A percentile compares a stretch with the other conserved stretches of the same genome.
phyloP scores from a whole-genome alignment of 2,113 vertebrate genomes.

The Mus spicilegus region DNA sequence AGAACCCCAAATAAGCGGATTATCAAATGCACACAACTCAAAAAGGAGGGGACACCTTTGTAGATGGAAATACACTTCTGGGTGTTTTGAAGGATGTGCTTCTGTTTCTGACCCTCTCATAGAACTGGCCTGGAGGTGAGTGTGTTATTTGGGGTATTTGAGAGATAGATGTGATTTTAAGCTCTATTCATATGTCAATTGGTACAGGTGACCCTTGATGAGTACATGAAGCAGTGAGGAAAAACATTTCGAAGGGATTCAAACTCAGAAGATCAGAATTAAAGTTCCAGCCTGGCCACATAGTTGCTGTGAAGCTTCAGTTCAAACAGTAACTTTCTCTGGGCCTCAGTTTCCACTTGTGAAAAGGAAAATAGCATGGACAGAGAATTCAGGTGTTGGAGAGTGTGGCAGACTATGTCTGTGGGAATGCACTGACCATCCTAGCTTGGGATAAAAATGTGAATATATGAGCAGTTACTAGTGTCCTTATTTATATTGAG shows the following conservation, averaged over 20 bases:
- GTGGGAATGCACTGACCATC: background rate
- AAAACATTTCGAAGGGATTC: background rate
- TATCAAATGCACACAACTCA: constrained; percentile 22
- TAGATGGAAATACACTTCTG: background rate
- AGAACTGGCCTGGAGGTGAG: background rate
- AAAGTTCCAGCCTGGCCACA: background rate
- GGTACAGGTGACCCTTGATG: constrained; percentile 4
- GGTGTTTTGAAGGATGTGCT: background rate
- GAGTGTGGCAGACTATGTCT: background rate
- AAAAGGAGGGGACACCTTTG: background rate
- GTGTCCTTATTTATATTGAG: background rate
- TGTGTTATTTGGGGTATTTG: background rate
- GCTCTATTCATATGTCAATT: background rate
- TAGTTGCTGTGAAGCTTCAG: background rate
- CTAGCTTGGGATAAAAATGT: background rate
- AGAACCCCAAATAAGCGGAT: background rate
- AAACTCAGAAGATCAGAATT: background rate
- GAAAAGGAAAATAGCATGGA: background rate
- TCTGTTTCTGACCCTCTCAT: background rate
- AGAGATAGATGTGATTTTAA: constrained; percentile 40
- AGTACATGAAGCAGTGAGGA: background rate
- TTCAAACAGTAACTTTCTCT: background rate
- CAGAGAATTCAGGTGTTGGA: background rate
- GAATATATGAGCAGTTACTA: background rate
- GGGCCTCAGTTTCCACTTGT: background rate